Conservation (phyloP, 2,797 vertebrate species). For the Tiaroga cobitis region DNA sequence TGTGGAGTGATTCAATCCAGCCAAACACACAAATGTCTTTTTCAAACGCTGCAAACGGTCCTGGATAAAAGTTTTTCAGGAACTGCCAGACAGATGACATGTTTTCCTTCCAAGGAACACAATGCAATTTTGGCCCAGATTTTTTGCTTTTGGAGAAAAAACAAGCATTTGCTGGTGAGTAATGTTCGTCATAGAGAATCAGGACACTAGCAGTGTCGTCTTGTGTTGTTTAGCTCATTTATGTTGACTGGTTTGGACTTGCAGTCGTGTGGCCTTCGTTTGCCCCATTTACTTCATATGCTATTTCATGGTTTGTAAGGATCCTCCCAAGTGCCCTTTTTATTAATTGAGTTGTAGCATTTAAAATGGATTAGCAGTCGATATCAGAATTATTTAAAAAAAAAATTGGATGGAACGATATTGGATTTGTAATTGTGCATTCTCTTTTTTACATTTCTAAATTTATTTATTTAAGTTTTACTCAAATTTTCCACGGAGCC, state of each 20-base stretch:
- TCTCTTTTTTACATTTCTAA: too few species aligned
- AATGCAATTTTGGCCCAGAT: neutral
- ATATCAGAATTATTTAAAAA: neutral
- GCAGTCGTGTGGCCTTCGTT: neutral
- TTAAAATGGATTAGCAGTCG: neutral
- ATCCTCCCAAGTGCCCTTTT: neutral
- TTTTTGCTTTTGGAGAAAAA: neutral
- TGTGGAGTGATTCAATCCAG: neutral
- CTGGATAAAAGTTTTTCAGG: neutral
- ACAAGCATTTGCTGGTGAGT: neutral
- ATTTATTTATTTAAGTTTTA: neutral
- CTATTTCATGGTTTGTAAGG: neutral
- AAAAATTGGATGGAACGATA: neutral
- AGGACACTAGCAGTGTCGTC: neutral
- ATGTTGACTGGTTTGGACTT: neutral
- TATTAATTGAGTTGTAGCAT: neutral
- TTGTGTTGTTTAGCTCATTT: neutral
- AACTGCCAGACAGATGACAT: slow-evolving; percentile 6
- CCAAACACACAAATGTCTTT: neutral
- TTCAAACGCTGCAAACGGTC: neutral
- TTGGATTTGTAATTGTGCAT: neutral
- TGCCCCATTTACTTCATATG: neutral
- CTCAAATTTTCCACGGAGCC: neutral
- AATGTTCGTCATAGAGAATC: neutral
- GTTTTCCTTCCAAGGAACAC: slow-evolving; percentile 8